Percentiles rank a stretch among this genome's conserved stretches.
phyloP scores from a whole-genome alignment of 2,113 vertebrate species.

The Aplodontia rufa region DNA sequence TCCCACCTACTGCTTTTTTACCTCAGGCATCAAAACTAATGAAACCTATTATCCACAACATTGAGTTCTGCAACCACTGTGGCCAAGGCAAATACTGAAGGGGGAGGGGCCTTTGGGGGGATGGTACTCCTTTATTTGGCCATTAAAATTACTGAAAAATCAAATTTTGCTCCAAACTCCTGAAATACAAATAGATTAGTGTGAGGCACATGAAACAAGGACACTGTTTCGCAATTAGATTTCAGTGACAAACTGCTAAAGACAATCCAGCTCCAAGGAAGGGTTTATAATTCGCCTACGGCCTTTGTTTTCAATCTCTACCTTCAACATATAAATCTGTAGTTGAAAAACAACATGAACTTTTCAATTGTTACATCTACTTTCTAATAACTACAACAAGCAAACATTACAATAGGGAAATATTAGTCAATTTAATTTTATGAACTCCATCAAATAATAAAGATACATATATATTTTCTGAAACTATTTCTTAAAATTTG shows the following conservation, averaged over 20 bases:
- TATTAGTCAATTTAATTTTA: constrained; percentile 72
- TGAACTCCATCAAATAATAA: constrained; percentile 53
- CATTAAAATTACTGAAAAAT: constrained; percentile 84
- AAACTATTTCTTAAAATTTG: constrained; percentile 66
- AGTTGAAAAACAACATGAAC: neutral
- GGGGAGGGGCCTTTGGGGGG: constrained; percentile 58
- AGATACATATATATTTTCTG: neutral
- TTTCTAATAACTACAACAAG: constrained; percentile 19
- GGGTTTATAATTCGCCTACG: neutral
- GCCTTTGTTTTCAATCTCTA: constrained; percentile 50
- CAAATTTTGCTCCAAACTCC: constrained; percentile 78
- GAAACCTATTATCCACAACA: constrained; percentile 86
- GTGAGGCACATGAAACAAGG: constrained; percentile 71
- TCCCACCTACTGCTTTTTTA: constrained; percentile 86
- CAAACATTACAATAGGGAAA: constrained; percentile 67
- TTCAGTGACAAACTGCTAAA: constrained; percentile 63
- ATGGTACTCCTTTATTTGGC: constrained; percentile 76
- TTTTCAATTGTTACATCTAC: neutral
- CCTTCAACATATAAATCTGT: constrained; percentile 1
- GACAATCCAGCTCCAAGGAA: neutral
- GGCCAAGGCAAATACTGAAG: constrained; percentile 76
- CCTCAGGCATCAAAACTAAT: constrained; percentile 87
- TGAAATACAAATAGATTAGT: constrained; percentile 80
- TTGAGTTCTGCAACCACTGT: constrained; percentile 77
- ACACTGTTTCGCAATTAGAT: constrained; percentile 74